Evolutionary conservation across 2,797 vertebrate species (phyloP).

Genomic region (Clarias pachynema): DNA sequence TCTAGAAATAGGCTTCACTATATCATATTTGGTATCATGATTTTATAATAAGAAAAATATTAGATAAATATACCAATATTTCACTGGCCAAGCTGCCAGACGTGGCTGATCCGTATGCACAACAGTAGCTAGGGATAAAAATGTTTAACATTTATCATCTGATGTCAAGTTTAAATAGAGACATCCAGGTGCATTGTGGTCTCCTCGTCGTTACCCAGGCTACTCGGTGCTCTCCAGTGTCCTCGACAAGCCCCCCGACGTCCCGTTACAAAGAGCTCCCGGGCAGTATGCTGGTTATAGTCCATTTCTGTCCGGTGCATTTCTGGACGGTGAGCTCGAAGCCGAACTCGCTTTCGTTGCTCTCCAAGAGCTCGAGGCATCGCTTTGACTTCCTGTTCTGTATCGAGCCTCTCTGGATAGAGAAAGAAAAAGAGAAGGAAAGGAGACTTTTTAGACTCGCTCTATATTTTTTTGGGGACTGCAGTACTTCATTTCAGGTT

Average conservation of each 20-base stretch:
- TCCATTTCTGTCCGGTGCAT: constrained; percentile 95
- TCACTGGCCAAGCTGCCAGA: constrained; percentile 50
- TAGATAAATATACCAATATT: constrained; percentile 4
- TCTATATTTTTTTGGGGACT: constrained; percentile 23
- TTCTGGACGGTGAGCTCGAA: constrained; percentile 93
- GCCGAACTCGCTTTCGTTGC: constrained; percentile 88
- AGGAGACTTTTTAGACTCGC: constrained; percentile 33
- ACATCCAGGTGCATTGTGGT: constrained; percentile 63
- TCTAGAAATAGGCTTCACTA: constrained; percentile 17
- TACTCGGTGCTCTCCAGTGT: constrained; percentile 47
- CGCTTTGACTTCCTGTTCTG: constrained; percentile 97
- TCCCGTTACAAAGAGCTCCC: constrained; percentile 77
- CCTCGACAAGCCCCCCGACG: constrained; percentile 39
- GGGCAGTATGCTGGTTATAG: constrained; percentile 89
- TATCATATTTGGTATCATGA: not conserved
- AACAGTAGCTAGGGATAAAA: constrained; percentile 67
- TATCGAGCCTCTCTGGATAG: constrained; percentile 90
- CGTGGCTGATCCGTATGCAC: constrained; percentile 59
- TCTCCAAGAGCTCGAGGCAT: constrained; percentile 92
- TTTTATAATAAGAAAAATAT: not conserved
- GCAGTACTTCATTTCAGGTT: constrained; percentile 8
- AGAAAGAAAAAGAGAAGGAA: constrained; percentile 56
- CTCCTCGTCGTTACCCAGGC: constrained; percentile 35
- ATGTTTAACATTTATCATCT: constrained; percentile 76
- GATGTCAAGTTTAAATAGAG: constrained; percentile 65